Evolutionary conservation across 2,888 invertebrate species (phyloP), one percentile per base, ranked within the genome.

Genomic region (Formica aserva): DNA sequence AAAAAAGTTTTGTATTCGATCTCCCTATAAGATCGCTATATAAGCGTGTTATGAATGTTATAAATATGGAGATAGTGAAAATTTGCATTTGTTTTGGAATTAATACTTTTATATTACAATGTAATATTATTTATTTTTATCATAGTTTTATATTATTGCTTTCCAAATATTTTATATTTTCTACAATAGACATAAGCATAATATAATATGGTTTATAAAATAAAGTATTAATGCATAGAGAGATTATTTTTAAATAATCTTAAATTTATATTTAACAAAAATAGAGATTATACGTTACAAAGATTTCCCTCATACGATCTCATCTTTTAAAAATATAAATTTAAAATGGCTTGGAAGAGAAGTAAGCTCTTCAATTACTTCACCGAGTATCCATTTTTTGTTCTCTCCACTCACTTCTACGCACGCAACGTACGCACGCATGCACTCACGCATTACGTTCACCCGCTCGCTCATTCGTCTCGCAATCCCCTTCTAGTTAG

Each of bases 391-490:
- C 15, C 29, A 52, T 77, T 78, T 69, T 48, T 48, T 48, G 18
- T 29, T 41, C 41, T 71, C 8, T 67, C 65, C 13, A 22, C 67
- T 57, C 45, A 71, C 41, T 60, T 5, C 0, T 38, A 77, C 69
- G 72, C 72, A 78, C n/a, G 67, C 82, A 78, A 26, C 62, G 38
- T 52, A 26, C 52, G 11, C 65, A 60, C 83, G 32, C 52, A 48
- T 55, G 48, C 78, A 38, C 82, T 5, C 32, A 55, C 60, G 29
- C 41, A n/a, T 60, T 13, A 22, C 41, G 29, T 67, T 69, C 52
- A 60, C 8, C 66, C 72, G 80, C 75, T 87, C 81, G 83, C 83
- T 85, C 77, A 60, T 38, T 63, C 85, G 76, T 85, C 76, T 82
- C 67, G 62, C 62, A 41, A 62, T 82, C 83, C 82, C 82, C 84